Conservation (phyloP, 2,888 invertebrate species). For the Pseudoips prasinana region DNA sequence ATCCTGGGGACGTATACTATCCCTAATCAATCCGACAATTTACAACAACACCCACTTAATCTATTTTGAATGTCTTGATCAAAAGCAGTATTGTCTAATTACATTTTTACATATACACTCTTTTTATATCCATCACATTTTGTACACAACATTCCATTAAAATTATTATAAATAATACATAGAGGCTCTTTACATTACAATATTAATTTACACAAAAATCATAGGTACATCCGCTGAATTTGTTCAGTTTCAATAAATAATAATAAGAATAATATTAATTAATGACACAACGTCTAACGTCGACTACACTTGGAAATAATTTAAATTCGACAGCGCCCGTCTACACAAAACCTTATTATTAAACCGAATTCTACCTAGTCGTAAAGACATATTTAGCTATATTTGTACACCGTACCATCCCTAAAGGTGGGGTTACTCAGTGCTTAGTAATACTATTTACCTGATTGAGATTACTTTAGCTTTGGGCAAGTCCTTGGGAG, state of each 20-base stretch:
- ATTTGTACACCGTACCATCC: slow-evolving; percentile 50
- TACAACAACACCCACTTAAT: slow-evolving; percentile 8
- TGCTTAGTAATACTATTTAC: slow-evolving; percentile 66
- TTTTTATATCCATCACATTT: slow-evolving; percentile 29
- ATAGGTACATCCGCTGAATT: slow-evolving; percentile 18
- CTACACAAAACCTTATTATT: slow-evolving; percentile 27
- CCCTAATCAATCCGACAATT: slow-evolving; percentile 6
- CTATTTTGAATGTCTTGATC: slow-evolving; percentile 16
- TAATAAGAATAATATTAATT: no score
- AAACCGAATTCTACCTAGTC: slow-evolving; percentile 34
- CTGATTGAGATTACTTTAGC: slow-evolving; percentile 75
- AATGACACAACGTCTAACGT: no score
- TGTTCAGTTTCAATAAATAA: slow-evolving; percentile 11
- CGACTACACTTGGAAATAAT: no score
- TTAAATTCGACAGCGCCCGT: slow-evolving; percentile 30
- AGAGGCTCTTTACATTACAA: slow-evolving; percentile 11
- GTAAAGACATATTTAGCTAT: slow-evolving; percentile 39
- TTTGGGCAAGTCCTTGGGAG: slow-evolving; percentile 68
- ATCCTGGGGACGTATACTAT: no score
- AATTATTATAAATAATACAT: slow-evolving; percentile 11
- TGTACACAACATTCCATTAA: slow-evolving; percentile 18
- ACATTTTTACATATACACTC: slow-evolving; percentile 24
- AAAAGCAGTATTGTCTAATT: slow-evolving; percentile 41
- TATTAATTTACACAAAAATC: slow-evolving; percentile 13
- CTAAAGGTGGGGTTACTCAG: slow-evolving; percentile 56